These are phyloP conservation scores for Dromiciops gliroides DNA, from an alignment of 2,113 vertebrate genomes.

Conservation along the genomic window DNA sequence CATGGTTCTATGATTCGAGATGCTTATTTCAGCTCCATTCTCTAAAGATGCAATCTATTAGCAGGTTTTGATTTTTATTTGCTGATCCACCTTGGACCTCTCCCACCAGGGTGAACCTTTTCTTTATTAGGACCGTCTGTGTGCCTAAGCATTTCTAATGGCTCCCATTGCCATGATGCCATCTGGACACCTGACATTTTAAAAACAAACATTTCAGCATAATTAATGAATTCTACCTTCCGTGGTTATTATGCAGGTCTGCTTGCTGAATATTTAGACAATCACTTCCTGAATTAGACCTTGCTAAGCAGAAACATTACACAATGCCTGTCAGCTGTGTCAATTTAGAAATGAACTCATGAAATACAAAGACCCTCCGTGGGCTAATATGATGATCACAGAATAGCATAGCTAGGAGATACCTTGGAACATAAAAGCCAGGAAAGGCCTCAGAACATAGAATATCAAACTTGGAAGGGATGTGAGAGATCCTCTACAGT, in stretches of 20 bases:
- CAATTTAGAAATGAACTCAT: conserved; percentile 19
- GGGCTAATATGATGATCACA: background rate
- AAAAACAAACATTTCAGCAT: conserved; percentile 68
- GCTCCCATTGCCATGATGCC: conserved; percentile 26
- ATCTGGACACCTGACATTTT: conserved; percentile 69
- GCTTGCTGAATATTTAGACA: conserved; percentile 6
- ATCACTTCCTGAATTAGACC: conserved; percentile 34
- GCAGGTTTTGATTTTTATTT: background rate
- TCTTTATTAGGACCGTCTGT: conserved; percentile 54
- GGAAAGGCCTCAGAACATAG: background rate
- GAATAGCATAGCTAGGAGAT: background rate
- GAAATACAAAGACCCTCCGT: background rate
- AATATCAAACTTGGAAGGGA: background rate
- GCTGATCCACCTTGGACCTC: conserved; percentile 7
- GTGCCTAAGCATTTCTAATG: conserved; percentile 66
- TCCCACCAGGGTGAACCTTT: conserved; percentile 37
- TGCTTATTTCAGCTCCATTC: background rate
- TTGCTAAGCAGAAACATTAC: conserved; percentile 51
- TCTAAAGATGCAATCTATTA: background rate
- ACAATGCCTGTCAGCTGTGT: background rate
- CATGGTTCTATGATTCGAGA: conserved; percentile 19
- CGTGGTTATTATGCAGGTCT: conserved; percentile 36
- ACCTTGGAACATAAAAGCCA: background rate
- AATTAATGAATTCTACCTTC: conserved; percentile 64
- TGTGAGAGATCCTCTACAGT: background rate